phyloP scores from a whole-genome alignment of 2,888 invertebrate species.

The Diloba caeruleocephala region DNA sequence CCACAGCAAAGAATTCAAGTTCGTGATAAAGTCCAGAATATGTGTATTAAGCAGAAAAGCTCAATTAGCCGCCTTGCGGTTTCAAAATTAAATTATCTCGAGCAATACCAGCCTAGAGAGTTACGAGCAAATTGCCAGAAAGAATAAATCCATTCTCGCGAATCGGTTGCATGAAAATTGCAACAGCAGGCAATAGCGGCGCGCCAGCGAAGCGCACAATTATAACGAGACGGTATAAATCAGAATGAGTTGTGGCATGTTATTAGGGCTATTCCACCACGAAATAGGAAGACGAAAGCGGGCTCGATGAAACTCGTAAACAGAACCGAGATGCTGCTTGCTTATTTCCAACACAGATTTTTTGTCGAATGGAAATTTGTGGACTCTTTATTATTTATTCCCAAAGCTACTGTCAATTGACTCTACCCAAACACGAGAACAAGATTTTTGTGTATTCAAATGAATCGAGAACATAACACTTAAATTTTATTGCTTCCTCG shows the following conservation, averaged over 20 bases:
- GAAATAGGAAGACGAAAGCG: constrained; percentile 80
- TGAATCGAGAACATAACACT: constrained; percentile 60
- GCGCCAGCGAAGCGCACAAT: constrained; percentile 86
- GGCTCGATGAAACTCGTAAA: constrained; percentile 77
- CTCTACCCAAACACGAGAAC: constrained; percentile 42
- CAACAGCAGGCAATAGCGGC: constrained; percentile 83
- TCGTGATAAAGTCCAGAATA: constrained; percentile 57
- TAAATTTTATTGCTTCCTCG: constrained; percentile 60
- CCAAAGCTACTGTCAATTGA: constrained; percentile 41
- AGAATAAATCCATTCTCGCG: constrained; percentile 84
- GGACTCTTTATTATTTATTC: constrained; percentile 56
- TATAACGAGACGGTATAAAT: constrained; percentile 89
- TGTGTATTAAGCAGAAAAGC: constrained; percentile 68
- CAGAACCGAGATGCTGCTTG: constrained; percentile 62
- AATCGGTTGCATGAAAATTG: constrained; percentile 87
- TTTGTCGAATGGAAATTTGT: constrained; percentile 56
- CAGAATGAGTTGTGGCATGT: constrained; percentile 89
- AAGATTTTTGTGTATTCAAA: constrained; percentile 57
- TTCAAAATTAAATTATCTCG: constrained; percentile 77
- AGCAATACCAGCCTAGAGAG: constrained; percentile 71
- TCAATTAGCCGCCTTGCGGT: constrained; percentile 68
- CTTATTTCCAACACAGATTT: constrained; percentile 65
- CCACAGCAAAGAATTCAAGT: constrained; percentile 57
- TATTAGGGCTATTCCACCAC: constrained; percentile 86
- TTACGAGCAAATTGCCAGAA: constrained; percentile 82